Evolutionary conservation across 1,140 invertebrate genomes (phyloP).

Genomic region (Reticulitermes speratus): DNA sequence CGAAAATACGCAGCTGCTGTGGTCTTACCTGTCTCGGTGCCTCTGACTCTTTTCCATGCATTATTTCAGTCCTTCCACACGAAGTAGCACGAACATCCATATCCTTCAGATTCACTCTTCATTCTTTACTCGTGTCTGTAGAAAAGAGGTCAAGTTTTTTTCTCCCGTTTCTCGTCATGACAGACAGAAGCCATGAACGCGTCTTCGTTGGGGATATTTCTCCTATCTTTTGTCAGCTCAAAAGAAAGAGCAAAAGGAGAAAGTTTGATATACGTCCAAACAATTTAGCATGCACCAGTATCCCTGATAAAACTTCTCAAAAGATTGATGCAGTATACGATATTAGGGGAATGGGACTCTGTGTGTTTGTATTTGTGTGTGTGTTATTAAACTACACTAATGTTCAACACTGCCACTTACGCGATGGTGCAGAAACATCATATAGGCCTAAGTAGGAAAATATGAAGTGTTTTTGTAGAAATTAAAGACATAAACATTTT

Average conservation of each 20-base stretch:
- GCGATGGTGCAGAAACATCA: no score
- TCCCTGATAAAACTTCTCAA: neutral
- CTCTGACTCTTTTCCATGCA: neutral
- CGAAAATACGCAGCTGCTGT: neutral
- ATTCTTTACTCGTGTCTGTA: neutral
- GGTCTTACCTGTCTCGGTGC: neutral
- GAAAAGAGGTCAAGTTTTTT: conserved; percentile 11
- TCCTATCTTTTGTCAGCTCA: neutral
- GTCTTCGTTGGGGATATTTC: neutral
- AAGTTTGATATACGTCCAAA: neutral
- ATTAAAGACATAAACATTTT: no score
- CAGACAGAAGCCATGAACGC: neutral
- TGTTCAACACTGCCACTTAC: no score
- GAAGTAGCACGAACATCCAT: neutral
- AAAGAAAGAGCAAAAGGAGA: neutral
- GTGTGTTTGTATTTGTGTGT: no score
- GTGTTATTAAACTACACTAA: no score
- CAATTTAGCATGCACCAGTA: neutral
- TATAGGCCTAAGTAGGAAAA: no score
- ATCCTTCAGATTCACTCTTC: neutral
- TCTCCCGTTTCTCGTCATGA: neutral
- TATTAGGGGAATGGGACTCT: no score
- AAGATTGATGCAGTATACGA: neutral
- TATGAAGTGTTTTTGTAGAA: no score
- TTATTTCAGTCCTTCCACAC: neutral